Evolutionary conservation across 2,113 vertebrate species (phyloP).

Genomic region (Microtus ochrogaster): DNA sequence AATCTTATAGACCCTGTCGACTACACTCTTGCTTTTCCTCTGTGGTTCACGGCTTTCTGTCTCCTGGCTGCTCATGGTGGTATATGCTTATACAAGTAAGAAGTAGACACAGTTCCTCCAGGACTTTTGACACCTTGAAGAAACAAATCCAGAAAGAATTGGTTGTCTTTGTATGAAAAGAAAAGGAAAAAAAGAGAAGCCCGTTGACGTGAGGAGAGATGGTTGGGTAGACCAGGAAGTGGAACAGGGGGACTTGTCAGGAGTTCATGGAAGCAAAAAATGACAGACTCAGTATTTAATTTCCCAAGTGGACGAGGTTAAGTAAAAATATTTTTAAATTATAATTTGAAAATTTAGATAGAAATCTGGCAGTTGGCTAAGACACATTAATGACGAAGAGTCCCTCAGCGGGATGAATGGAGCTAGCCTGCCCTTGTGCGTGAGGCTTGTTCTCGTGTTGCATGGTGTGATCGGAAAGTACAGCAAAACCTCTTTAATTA

Average conservation of each 20-base stretch:
- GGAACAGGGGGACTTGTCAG: not conserved
- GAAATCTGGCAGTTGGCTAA: not conserved
- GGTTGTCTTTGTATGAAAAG: not conserved
- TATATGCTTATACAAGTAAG: not conserved
- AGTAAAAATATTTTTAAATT: not conserved
- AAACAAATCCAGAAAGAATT: not conserved
- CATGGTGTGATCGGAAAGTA: not conserved
- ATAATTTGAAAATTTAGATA: not conserved
- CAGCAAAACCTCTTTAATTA: constrained; percentile 63
- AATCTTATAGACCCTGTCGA: fast-evolving
- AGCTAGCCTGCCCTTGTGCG: not conserved
- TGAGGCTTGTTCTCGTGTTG: not conserved
- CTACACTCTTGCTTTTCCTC: not conserved
- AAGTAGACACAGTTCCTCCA: constrained; percentile 28
- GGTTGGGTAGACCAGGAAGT: constrained; percentile 38
- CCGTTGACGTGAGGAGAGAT: constrained; percentile 20
- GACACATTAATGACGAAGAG: not conserved
- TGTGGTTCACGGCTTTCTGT: not conserved
- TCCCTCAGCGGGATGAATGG: not conserved
- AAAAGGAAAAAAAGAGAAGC: constrained; percentile 32
- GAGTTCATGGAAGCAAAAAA: constrained; percentile 7
- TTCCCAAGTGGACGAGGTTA: constrained; percentile 37
- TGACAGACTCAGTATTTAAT: constrained; percentile 6
- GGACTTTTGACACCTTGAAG: constrained; percentile 31
- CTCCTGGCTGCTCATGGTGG: not conserved